A percentile compares a stretch with the other conserved stretches of the same genome.
Conservation (phyloP, 1,140 invertebrate genomes). For the Tetragonula clypearis region DNA sequence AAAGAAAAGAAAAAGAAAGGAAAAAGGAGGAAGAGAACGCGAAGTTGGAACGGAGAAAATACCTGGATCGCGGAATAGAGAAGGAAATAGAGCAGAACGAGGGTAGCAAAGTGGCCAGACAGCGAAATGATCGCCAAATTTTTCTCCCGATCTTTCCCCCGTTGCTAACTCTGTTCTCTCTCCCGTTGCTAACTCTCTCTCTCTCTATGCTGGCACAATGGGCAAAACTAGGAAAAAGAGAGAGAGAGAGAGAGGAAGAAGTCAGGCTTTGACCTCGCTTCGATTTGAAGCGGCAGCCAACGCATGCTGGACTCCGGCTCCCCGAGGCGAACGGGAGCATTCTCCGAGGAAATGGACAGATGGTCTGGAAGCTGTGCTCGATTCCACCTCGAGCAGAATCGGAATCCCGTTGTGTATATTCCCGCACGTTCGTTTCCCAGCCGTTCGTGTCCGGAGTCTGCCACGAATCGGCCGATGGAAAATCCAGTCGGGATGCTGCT, state of each 20-base stretch:
- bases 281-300: constrained; percentile 53
- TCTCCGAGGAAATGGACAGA: constrained; percentile 70
- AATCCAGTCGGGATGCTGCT: constrained; percentile 45
- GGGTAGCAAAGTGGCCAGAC: constrained; percentile 12
- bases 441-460: constrained; percentile 29
- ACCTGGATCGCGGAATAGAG: not conserved
- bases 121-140: constrained; percentile 54
- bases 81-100: not conserved
- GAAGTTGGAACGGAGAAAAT: not conserved
- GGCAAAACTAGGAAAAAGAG: not conserved
- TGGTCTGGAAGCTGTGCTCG: constrained; percentile 65
- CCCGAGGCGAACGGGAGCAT: constrained; percentile 65
- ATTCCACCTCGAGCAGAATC: constrained; percentile 68
- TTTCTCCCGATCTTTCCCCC: constrained; percentile 27
- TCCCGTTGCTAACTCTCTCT: not conserved
- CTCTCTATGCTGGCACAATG: not conserved
- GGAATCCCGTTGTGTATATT: constrained; percentile 61
- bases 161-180: not conserved
- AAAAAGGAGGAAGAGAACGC: not conserved
- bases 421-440: constrained; percentile 53
- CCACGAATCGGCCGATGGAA: constrained; percentile 55
- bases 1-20: too few species aligned
- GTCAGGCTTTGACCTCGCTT: constrained; percentile 46
- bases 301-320: constrained; percentile 37
- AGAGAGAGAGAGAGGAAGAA: not conserved